Base-by-base conservation (phyloP, 2,113 vertebrate species). In the Heterochromis multidens region DNA sequence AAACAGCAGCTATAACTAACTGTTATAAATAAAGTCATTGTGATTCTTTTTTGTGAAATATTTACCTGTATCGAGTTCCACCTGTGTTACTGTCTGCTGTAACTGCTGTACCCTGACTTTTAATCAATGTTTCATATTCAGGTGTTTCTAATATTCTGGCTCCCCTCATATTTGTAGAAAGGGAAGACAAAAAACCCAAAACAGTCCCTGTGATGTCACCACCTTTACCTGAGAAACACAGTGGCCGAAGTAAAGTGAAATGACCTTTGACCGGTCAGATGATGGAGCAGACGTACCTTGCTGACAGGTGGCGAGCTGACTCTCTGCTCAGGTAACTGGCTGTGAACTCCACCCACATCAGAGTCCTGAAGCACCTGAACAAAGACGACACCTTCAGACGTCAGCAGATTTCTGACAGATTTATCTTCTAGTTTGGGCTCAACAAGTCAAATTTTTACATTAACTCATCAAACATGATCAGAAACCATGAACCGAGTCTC, bases 301-400 rank as follows among this genome's bases (percentile, higher is more conserved):
- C 91, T 94, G 78, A 21, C 21, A 4, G 86, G 46, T 12, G 88
- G 60, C 14, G 87, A n/a, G 62, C 11, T 40, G 54, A 31, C 59
- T 33, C 59, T 90, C 16, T 94, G 91, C 52, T 96, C 93, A 13
- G 59, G 43, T 37, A 40, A 3, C 27, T 40, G 94, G 82, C 79
- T 78, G 25, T 85, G 91, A 37, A 84, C 29, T 5, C 59, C 77
- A 65, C 79, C 35, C 8, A 67, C 63, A 8, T 82, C 83, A 16
- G 25, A 79, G 83, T 95, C 95, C 80, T 82, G 83, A 43, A 90
- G 57, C 2, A 95, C 91, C 95, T 93, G 60, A 43, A 61, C 35
- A 79, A 2, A 77, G n/a, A 63, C 12, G 27, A 74, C 11, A 52
- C 19, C 17, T 13, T 16, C 21, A 81, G 35, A 81, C 49, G 40